phyloP scores from a whole-genome alignment of 2,888 invertebrate genomes.

The Cephalotes varians region DNA sequence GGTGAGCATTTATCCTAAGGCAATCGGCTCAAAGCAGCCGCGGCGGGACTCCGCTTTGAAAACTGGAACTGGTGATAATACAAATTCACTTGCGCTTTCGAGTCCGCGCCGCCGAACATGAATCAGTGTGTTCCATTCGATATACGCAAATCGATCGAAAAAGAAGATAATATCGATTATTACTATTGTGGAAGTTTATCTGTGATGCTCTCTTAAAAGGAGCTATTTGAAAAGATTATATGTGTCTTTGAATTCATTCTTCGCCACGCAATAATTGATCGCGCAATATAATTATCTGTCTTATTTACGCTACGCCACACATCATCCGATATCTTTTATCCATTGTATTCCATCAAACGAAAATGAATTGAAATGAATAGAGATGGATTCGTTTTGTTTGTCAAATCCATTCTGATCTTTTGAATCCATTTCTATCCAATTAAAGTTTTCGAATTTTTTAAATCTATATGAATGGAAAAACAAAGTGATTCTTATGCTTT shows the following conservation, averaged over 20 bases:
- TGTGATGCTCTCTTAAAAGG: background rate
- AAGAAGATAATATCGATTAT: background rate
- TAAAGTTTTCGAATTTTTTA: too few species aligned
- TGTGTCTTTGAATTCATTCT: background rate
- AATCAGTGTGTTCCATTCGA: background rate
- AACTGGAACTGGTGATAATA: background rate
- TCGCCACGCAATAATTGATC: background rate
- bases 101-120: too few species aligned
- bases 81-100: background rate
- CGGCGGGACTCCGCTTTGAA: background rate
- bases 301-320: background rate
- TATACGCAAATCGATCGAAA: too few species aligned
- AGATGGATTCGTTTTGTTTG: too few species aligned
- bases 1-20: slow-evolving; percentile 71
- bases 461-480: too few species aligned
- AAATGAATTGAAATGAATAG: too few species aligned
- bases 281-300: background rate
- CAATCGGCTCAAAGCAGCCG: background rate
- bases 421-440: too few species aligned
- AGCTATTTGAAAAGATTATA: background rate
- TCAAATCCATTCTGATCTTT: too few species aligned
- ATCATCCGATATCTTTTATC: background rate
- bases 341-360: too few species aligned
- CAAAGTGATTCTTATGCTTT: too few species aligned
- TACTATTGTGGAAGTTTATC: background rate